phyloP scores from a whole-genome alignment of 2,888 invertebrate genomes.

The Eustalomyia histrio region DNA sequence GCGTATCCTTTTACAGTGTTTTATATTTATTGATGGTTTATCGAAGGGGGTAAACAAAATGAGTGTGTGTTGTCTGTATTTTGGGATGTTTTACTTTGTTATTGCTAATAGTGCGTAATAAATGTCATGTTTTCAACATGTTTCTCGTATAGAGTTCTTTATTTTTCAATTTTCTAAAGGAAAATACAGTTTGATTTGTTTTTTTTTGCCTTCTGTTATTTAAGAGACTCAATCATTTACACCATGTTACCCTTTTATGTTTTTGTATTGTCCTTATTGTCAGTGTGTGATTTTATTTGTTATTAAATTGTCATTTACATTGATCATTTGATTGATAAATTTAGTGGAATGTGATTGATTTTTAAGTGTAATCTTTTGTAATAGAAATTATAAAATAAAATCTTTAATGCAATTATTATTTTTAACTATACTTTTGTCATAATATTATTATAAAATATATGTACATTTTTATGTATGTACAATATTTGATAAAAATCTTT shows the following conservation, averaged over 20 bases:
- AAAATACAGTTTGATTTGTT: conserved; percentile 21
- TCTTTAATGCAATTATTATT: neutral
- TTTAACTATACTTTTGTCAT: neutral
- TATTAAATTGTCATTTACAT: conserved; percentile 67
- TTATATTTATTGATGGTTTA: conserved; percentile 31
- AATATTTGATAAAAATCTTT: conserved; percentile 9
- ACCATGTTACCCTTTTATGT: conserved; percentile 46
- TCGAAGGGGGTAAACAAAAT: conserved; percentile 51
- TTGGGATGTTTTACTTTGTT: conserved; percentile 37
- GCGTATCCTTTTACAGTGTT: conserved; percentile 10
- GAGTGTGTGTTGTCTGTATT: conserved; percentile 13
- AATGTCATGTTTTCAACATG: conserved; percentile 63
- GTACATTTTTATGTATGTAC: too few species aligned
- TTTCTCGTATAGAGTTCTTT: conserved; percentile 69
- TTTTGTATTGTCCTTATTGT: conserved; percentile 21
- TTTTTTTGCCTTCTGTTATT: conserved; percentile 18
- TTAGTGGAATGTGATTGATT: conserved; percentile 51
- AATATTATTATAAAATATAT: conserved; percentile 2
- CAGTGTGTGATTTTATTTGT: conserved; percentile 57
- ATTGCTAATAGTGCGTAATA: conserved; percentile 66
- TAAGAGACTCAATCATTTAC: conserved; percentile 30
- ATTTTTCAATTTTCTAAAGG: conserved; percentile 2
- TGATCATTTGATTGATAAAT: conserved; percentile 74
- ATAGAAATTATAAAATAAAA: neutral
- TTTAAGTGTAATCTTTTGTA: neutral